Base-by-base conservation (phyloP, 2,888 invertebrate genomes). In the Acleris emargana region DNA sequence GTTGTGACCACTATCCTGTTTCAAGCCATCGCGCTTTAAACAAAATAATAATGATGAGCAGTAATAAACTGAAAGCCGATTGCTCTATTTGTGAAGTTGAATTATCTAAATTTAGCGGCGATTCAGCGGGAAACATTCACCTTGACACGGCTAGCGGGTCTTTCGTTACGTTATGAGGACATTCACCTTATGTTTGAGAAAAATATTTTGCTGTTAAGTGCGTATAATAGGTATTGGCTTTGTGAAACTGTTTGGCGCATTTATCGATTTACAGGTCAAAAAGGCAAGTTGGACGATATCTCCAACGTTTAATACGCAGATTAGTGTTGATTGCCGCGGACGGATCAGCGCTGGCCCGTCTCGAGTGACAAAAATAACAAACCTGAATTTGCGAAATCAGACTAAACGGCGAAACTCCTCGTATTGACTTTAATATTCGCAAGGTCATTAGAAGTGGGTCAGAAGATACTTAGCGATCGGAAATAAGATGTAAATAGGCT, bases 401-500 rank as follows among this genome's bases (percentile, higher is more conserved):
- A 9, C 32, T 32, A 38, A 38, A 38, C 4, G 13, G 4, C 7
- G 2, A 38, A 32, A 28, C 28, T 32, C 38, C 13, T 38, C 32
- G 32, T 11, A 32, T 32, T 3, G 32, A 38, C 38, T 4, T 38
- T 38, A 4, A 45, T 49, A 55, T 47, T 51, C 51, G 57, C 51
- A 18, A 11, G 22, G n/a, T 61, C 52, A 57, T 16, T 43, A 66
- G 45, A 90, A 85, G 75, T 90, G 79, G 90, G 91, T 89, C 91
- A 79, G 76, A 72, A 73, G 70, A 70, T 86, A 89, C 89, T 90
- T 82, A 85, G 73, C 67, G 75, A 74, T 80, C 75, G 72, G 77
- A 86, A 87, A 88, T 84, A 79, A 84, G 81, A 87, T 87, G 85
- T 86, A 88, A 84, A 69, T 78, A 82, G 86, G 87, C 78, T 88